Conservation (phyloP, 2,113 vertebrate genomes). For the Myrmecobius fasciatus region DNA sequence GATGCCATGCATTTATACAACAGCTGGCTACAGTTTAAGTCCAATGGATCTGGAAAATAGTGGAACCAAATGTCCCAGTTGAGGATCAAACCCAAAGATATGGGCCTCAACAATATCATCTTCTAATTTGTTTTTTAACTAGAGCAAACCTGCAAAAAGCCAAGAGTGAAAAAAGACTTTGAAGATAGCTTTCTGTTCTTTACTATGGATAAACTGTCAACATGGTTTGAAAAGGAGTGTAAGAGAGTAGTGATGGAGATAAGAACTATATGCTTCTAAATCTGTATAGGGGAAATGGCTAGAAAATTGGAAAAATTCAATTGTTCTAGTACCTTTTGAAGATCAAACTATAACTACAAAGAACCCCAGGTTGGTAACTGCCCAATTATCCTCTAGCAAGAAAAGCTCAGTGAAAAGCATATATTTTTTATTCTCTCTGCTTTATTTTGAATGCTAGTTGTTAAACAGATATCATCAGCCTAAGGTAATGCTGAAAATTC, state of each 20-base stretch:
- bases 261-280: slow-evolving; percentile 34
- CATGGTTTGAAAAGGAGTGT: neutral
- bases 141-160: neutral
- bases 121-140: neutral
- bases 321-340: slow-evolving; percentile 38
- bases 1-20: slow-evolving; percentile 28
- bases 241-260: slow-evolving; percentile 6
- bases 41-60: slow-evolving; percentile 26
- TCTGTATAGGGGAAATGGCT: slow-evolving; percentile 34
- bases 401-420: slow-evolving; percentile 16
- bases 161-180: neutral
- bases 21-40: slow-evolving; percentile 31
- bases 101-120: neutral
- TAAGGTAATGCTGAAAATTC: neutral
- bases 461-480: neutral
- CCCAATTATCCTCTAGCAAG: neutral
- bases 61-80: slow-evolving; percentile 16
- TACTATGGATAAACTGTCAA: slow-evolving; percentile 26
- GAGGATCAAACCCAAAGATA: neutral
- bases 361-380: neutral
- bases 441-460: slow-evolving; percentile 32
- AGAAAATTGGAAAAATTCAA: slow-evolving; percentile 52
- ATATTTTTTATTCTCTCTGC: neutral
- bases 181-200: slow-evolving; percentile 12
- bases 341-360: slow-evolving; percentile 51